Percentiles rank a stretch among this genome's conserved stretches.
These are phyloP conservation scores for Callopanchax toddi DNA, from an alignment of 2,113 vertebrate species.

Conservation along the genomic window DNA sequence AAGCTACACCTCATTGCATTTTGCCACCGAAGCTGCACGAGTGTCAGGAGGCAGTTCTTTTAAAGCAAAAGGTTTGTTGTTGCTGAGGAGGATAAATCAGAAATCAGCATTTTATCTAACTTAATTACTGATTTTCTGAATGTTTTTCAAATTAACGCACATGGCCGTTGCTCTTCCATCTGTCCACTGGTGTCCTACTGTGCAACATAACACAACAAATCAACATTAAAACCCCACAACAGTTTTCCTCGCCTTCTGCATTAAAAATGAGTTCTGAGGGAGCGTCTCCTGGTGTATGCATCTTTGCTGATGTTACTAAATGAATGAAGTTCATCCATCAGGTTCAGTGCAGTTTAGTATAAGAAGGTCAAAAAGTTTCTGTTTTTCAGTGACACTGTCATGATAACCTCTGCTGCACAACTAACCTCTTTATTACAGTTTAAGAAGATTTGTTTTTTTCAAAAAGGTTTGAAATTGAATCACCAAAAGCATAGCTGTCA, in stretches of 20 bases:
- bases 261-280: constrained; percentile 41
- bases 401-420: not conserved
- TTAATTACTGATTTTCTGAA: constrained; percentile 7
- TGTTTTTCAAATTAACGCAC: constrained; percentile 42
- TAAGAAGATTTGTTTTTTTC: too few species aligned
- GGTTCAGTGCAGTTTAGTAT: constrained; percentile 10
- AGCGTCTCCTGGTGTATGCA: constrained; percentile 29
- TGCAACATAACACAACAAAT: constrained; percentile 23
- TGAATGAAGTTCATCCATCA: constrained; percentile 55
- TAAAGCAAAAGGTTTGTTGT: constrained; percentile 6
- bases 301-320: constrained; percentile 29
- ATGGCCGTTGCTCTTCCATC: constrained; percentile 12
- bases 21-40: constrained; percentile 4
- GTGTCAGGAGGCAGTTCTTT: constrained; percentile 13
- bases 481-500: too few species aligned
- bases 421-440: too few species aligned
- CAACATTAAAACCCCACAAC: constrained; percentile 15
- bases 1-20: constrained; percentile 45
- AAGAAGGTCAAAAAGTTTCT: constrained; percentile 32
- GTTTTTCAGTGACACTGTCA: not conserved
- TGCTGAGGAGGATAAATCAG: constrained; percentile 13
- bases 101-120: constrained; percentile 28
- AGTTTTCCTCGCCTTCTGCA: constrained; percentile 20
- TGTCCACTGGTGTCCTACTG: constrained; percentile 31
- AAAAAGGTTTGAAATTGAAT: too few species aligned